These are phyloP conservation scores for Allobates femoralis DNA, from an alignment of 2,797 vertebrate genomes.

Conservation along the genomic window DNA sequence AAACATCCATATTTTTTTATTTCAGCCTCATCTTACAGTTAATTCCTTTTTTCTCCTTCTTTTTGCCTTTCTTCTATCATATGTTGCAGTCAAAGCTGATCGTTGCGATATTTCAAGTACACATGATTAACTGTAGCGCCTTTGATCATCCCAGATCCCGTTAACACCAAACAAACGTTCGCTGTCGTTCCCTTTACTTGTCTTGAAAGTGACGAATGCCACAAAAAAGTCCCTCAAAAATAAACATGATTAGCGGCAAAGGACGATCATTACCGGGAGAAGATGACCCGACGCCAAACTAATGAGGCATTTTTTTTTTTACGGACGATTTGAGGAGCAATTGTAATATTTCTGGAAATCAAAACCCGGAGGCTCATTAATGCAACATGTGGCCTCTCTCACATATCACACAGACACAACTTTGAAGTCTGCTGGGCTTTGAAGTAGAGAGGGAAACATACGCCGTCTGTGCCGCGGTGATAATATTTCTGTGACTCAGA, in stretches of 20 bases:
- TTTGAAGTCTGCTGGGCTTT: conserved; percentile 56
- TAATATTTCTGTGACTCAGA: conserved; percentile 37
- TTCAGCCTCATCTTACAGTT: neutral
- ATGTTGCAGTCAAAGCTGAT: conserved; percentile 19
- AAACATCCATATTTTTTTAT: neutral
- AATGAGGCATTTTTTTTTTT: conserved; percentile 57
- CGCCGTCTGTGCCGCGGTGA: conserved; percentile 34
- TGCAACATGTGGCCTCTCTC: conserved; percentile 46
- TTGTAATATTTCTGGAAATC: conserved; percentile 59
- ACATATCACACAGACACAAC: conserved; percentile 53
- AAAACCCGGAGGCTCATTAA: conserved; percentile 57
- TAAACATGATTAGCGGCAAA: conserved; percentile 45
- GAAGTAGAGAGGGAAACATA: conserved; percentile 42
- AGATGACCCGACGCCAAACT: conserved; percentile 37
- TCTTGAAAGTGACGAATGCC: neutral
- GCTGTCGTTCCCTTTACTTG: neutral
- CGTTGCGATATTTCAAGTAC: conserved; percentile 4
- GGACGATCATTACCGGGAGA: conserved; percentile 40
- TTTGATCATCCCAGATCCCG: conserved; percentile 18
- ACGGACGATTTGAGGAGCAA: conserved; percentile 48
- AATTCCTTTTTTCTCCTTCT: neutral
- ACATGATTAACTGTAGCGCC: conserved; percentile 25
- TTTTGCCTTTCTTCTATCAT: neutral
- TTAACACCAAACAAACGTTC: neutral
- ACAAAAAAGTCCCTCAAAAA: conserved; percentile 19